phyloP scores from a whole-genome alignment of 2,888 invertebrate species.

The Platycnemis pennipes region DNA sequence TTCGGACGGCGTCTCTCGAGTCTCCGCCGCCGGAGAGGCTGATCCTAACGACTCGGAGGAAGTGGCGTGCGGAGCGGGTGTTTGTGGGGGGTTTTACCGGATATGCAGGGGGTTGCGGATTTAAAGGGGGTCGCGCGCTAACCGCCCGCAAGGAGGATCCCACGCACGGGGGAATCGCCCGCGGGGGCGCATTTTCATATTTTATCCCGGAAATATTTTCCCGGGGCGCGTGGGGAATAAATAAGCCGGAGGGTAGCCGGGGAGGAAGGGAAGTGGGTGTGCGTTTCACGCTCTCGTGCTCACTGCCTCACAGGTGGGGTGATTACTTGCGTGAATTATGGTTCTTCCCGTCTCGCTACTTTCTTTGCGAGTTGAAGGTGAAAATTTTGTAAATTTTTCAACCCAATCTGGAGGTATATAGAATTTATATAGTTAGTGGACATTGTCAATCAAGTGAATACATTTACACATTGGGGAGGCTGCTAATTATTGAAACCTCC shows the following conservation, averaged over 20 bases:
- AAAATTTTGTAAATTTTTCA: neutral
- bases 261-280: neutral
- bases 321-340: neutral
- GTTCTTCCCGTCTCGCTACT: neutral
- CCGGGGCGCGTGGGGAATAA: slow-evolving; percentile 17
- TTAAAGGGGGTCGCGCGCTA: neutral
- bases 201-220: slow-evolving; percentile 31
- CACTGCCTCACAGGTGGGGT: neutral
- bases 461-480: too few relatives aligned
- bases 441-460: too few relatives aligned
- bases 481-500: too few relatives aligned
- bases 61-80: neutral
- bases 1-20: neutral
- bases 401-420: too few relatives aligned
- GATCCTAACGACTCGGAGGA: neutral
- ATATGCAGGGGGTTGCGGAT: neutral
- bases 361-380: neutral
- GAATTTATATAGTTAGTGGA: too few relatives aligned
- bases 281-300: neutral
- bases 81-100: neutral
- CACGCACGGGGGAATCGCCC: neutral
- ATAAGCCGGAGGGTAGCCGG: neutral
- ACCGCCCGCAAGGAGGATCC: neutral
- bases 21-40: neutral
- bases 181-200: slow-evolving; percentile 8